Evolutionary conservation across 2,888 invertebrate genomes (phyloP), one percentile per base, ranked within the genome.

Genomic region (Silvanus unidentatus): DNA sequence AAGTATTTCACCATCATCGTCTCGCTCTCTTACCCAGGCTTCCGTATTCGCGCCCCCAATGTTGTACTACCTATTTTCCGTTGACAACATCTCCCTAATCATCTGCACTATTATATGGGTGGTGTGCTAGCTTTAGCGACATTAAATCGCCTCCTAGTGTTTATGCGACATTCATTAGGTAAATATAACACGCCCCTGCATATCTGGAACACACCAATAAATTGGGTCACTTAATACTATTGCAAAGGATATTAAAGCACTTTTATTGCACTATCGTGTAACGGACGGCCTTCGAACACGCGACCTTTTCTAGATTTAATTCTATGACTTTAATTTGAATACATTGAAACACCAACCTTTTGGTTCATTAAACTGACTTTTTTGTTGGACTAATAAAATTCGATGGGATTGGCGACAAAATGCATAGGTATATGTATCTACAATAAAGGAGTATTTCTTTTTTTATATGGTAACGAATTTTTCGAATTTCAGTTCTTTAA

Each of bases 191-290:
- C 44, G 16, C 38, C 13, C 43, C 11, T 22, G 22, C 22, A 22
- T 32, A 32, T 32, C 32, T 32, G 11, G 32, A 12, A 32, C 32
- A 10, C 10, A n/a, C 32, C 11, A 37, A 16, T 9, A 27, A 52
- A 52, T 44, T 50, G 40, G 52, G 52, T 53, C 52, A 50, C 40
- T 44, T 53, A 47, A 42, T 45, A 48, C 46, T 43, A 39, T 49
- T 52, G 45, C 51, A 47, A 53, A 54, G 42, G 49, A 42, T 48
- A 50, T 53, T 53, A 52, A 49, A 51, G 14, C 53, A 49, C 51
- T 56, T 56, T 56, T 56, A 53, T 52, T 53, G 50, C 49, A 40
- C 48, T 48, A 34, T 49, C 42, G 45, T 40, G 50, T 52, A 49
- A 57, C 40, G 47, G 47, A 55, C 48, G 54, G 37, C 46, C 51